Evolutionary conservation across 2,888 invertebrate genomes (phyloP).

Genomic region (Hemicrepidius hirtus): DNA sequence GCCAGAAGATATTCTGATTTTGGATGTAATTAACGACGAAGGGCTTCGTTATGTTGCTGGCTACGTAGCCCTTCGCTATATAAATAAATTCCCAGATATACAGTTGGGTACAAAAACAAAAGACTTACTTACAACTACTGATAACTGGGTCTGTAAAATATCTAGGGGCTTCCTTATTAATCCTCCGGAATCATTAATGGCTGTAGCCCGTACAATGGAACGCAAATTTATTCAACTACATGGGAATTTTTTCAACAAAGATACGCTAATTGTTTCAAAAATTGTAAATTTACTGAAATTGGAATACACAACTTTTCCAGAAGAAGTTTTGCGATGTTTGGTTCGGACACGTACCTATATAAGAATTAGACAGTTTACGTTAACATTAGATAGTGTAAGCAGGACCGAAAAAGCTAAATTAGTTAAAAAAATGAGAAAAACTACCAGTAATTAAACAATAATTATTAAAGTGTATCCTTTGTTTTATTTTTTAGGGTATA

Average conservation of each 20-base stretch:
- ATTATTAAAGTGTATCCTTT: no score
- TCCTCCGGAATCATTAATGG: neutral
- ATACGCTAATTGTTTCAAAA: neutral
- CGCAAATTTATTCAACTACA: neutral
- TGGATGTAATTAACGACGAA: neutral
- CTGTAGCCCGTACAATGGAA: neutral
- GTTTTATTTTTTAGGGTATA: no score
- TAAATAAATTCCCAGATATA: neutral
- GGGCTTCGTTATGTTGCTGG: constrained; percentile 1
- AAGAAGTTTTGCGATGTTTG: neutral
- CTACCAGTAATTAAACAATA: neutral
- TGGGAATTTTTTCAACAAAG: neutral
- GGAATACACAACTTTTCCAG: neutral
- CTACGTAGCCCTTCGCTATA: neutral
- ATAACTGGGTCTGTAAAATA: neutral
- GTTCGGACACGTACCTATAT: neutral
- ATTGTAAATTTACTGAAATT: neutral
- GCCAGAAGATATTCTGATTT: neutral
- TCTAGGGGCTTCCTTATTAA: neutral
- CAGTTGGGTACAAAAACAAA: neutral
- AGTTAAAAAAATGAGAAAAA: neutral
- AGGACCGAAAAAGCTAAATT: neutral
- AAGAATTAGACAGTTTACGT: neutral
- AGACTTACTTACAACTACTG: neutral
- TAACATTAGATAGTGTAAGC: neutral